Evolutionary conservation across 2,888 invertebrate species (phyloP), one percentile per base, ranked within the genome.

Genomic region (Drosophila basisetae): DNA sequence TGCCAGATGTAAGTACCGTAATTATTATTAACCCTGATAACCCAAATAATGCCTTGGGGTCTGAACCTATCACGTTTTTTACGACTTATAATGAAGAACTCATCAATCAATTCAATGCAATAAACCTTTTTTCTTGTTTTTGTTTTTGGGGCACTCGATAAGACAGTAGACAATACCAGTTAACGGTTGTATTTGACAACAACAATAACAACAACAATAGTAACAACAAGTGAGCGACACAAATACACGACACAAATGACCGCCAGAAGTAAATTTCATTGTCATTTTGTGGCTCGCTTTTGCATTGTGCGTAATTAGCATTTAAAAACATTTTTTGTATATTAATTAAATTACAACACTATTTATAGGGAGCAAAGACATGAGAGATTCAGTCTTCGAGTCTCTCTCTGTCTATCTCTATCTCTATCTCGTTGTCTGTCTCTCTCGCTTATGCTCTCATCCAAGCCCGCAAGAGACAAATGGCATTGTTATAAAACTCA

Each of bases 1-100:
- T 91, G 90, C 93, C 93, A 89, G 92, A 93, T 91, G 93, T 93
- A 93, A 93, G 93, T 93, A 91, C 11, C n/a, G 13, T 47, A 22
- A 47, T 30, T 31, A 6, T 52, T 33, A 37, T n/a, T 53, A 59
- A 22, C 28, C 52, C 54, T 59, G 58, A 25, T 50, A 30, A n/a
- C 58, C 52, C 55, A 49, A 22, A 54, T 37, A 64, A 47, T 67
- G 50, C 72, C 79, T 76, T 56, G 82, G 77, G 62, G 22, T 67
- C 49, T 43, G 43, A 49, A 50, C 56, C 37, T 31, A 68, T 73
- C 84, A 89, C 83, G 81, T 80, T 73, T 74, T 37, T 47, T 22
- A 16, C 22, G 37, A 25, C 18, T 30, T 25, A 49, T 43, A 35
- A 16, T 68, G 71, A 72, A 81, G 83, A 85, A 78, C 90, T 79